Evolutionary conservation across 2,113 vertebrate genomes (phyloP), one percentile per base, ranked within the genome.

Genomic region (Bufo gargarizans): DNA sequence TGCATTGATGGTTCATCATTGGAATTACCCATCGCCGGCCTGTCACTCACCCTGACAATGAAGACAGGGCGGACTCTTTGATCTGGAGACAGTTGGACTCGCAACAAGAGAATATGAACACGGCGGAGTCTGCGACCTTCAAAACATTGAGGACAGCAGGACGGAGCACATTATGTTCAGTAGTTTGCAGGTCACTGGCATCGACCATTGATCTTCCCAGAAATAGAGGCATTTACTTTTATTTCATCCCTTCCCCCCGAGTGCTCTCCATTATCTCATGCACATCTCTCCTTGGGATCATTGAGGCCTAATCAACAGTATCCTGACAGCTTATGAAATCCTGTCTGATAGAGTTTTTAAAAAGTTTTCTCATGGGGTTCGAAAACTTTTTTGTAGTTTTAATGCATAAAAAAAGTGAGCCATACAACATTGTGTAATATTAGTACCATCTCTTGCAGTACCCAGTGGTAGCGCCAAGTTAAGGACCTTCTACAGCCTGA

Each of bases 21-120:
- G 85, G 90, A 90, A 91, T 90, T 92, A 86, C 90, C 90, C 88
- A 84, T 87, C 90, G 90, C 89, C 89, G 89, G 58, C 90, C 93
- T 94, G 93, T 93, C 95, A 94, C 89, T 95, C 92, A 93, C 58
- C 72, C 85, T 93, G 92, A 93, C 93, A 95, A 91, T 90, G 91
- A 20, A 90, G 91, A 90, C 76, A 90, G 90, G 78, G 90, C 86
- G 82, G 76, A 63, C 90, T 90, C 93, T 95, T 94, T 94, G 94
- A 95, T 94, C 93, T 93, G 0, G 0, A 91, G 88, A 90, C 91
- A 92, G 91, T 82, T 90, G 90, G 88, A 84, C 89, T 91, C 92
- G 90, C 89, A 91, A 89, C 77, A 85, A 80, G 85, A 93, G 89
- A 91, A 91, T 89, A 69, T 59, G 9, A 87, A 86, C 89, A 92